These are phyloP conservation scores for Rhagonycha fulva DNA, from an alignment of 2,888 invertebrate species.

Conservation along the genomic window DNA sequence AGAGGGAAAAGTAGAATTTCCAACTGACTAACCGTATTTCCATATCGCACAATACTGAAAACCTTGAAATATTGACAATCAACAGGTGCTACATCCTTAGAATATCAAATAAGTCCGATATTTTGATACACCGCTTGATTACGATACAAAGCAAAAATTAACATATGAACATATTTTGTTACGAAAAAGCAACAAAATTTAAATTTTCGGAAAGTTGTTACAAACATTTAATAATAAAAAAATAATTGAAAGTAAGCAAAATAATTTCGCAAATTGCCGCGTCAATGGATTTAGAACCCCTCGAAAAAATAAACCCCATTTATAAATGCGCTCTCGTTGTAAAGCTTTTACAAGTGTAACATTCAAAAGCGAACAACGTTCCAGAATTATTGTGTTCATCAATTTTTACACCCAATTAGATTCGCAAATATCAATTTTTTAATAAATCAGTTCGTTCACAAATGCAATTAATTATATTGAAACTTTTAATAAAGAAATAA, in stretches of 20 bases:
- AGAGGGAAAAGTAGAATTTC: conserved; percentile 41
- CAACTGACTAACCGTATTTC: conserved; percentile 49
- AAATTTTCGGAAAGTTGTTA: not conserved
- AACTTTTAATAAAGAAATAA: not conserved
- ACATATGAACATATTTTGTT: not conserved
- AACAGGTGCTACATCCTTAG: conserved; percentile 48
- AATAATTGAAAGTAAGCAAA: not conserved
- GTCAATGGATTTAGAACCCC: conserved; percentile 6
- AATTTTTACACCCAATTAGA: conserved; percentile 14
- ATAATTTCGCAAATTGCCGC: conserved; percentile 11
- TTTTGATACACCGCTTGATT: conserved; percentile 25
- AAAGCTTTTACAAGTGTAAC: conserved; percentile 12
- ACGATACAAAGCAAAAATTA: conserved; percentile 24
- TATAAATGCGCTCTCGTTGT: conserved; percentile 10
- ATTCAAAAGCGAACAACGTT: conserved; percentile 6
- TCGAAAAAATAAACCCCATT: conserved; percentile 11
- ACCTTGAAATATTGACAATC: conserved; percentile 51
- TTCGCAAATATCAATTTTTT: conserved; percentile 6
- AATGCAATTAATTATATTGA: not conserved
- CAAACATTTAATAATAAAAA: not conserved
- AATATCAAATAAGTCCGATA: conserved; percentile 39
- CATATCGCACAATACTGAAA: conserved; percentile 47
- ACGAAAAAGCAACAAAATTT: not conserved
- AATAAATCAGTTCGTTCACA: not conserved
- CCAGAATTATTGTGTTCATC: conserved; percentile 7